Conservation (phyloP, 2,797 vertebrate species). For the Poecilia wingei region DNA sequence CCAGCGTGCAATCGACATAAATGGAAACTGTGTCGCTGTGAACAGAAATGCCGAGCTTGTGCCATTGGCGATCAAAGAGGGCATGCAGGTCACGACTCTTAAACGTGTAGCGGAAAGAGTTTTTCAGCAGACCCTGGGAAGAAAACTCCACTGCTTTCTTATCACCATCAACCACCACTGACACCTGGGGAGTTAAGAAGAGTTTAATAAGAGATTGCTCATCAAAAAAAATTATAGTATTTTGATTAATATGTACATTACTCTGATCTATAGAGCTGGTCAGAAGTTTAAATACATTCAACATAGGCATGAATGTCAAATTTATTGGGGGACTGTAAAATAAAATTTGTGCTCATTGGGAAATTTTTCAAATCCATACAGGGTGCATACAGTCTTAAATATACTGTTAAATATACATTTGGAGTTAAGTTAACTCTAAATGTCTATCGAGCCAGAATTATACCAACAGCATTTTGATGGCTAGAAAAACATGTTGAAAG, state of each 20-base stretch:
- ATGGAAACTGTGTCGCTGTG: constrained; percentile 86
- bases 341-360: neutral
- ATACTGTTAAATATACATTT: neutral
- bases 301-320: neutral
- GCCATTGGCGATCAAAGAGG: constrained; percentile 97
- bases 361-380: neutral
- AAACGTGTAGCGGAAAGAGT: constrained; percentile 87
- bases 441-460: neutral
- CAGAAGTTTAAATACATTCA: neutral
- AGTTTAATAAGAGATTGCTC: neutral
- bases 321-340: too few species aligned
- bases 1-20: constrained; percentile 92
- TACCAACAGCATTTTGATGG: neutral
- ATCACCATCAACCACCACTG: constrained; percentile 88
- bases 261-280: neutral
- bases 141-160: constrained; percentile 92
- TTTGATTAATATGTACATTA: neutral
- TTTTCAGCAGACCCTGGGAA: constrained; percentile 81
- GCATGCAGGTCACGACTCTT: constrained; percentile 90
- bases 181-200: constrained; percentile 80
- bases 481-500: neutral
- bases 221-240: neutral
- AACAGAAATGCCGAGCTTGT: constrained; percentile 91
- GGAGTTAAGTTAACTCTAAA: neutral
- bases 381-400: neutral